A percentile compares a stretch with the other conserved stretches of the same genome.
phyloP scores from a whole-genome alignment of 2,888 invertebrate species.

The Augiades crinisus region DNA sequence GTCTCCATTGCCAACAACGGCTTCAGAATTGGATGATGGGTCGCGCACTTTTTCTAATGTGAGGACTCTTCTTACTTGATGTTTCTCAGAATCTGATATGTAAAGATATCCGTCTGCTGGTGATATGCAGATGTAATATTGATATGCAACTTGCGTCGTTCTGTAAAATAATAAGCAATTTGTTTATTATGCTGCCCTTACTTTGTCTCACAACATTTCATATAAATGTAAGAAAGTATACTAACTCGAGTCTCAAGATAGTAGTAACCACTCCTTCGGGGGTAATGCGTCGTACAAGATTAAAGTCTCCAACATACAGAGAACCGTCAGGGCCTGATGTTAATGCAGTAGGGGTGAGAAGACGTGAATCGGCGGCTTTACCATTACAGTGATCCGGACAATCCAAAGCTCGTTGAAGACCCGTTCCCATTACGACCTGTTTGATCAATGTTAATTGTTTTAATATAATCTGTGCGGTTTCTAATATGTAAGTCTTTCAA shows the following conservation, averaged over 20 bases:
- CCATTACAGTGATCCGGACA: conserved; percentile 95
- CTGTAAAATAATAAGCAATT: conserved; percentile 78
- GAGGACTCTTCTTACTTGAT: conserved; percentile 91
- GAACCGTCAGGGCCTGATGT: conserved; percentile 98
- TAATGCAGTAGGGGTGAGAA: conserved; percentile 96
- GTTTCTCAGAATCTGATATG: conserved; percentile 97
- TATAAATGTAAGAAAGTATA: conserved; percentile 31
- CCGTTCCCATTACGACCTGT: conserved; percentile 95
- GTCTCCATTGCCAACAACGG: conserved; percentile 94
- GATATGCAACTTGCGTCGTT: conserved; percentile 97
- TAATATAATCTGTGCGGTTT: background rate
- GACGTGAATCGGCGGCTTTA: conserved; percentile 90
- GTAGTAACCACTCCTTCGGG: conserved; percentile 95
- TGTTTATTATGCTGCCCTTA: background rate
- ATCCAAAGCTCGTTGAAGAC: conserved; percentile 90
- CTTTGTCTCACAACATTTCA: background rate
- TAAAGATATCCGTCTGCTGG: conserved; percentile 98
- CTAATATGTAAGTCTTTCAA: too few species aligned
- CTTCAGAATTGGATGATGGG: conserved; percentile 91
- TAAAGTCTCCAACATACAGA: conserved; percentile 98
- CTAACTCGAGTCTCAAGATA: conserved; percentile 91
- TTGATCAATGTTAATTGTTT: background rate
- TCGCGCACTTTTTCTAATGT: conserved; percentile 90
- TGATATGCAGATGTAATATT: conserved; percentile 97
- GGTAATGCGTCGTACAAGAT: conserved; percentile 94